Evolutionary conservation across 2,888 invertebrate species (phyloP).

Genomic region (Dyspetes luteomarginatus): DNA sequence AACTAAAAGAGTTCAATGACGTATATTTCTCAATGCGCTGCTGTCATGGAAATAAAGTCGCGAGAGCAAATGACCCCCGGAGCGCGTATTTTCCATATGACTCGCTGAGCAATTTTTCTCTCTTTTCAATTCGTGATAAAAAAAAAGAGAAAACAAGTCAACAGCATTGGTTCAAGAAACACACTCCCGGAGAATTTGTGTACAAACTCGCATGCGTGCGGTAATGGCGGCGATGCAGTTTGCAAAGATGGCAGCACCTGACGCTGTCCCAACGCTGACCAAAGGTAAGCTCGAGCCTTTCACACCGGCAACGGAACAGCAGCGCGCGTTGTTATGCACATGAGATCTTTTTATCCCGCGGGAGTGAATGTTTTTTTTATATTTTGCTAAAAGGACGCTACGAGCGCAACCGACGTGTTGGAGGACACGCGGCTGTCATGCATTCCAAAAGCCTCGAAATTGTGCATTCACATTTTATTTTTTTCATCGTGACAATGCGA

Average conservation of each 20-base stretch:
- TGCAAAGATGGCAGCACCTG: constrained; percentile 23
- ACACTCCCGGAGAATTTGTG: background rate
- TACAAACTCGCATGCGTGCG: background rate
- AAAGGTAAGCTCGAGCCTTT: background rate
- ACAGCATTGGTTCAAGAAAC: too few relatives aligned
- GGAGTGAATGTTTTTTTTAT: background rate
- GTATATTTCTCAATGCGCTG: background rate
- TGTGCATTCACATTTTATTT: background rate
- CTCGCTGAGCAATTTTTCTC: too few relatives aligned
- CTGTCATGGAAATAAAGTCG: background rate
- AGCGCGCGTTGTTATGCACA: background rate
- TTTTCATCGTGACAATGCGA: background rate
- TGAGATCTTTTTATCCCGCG: constrained; percentile 1
- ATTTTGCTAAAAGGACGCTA: constrained; percentile 63
- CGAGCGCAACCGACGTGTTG: constrained; percentile 70
- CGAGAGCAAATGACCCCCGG: background rate
- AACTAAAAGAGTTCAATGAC: background rate
- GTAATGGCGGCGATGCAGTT: background rate
- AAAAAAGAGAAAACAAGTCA: too few relatives aligned
- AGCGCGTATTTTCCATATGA: background rate
- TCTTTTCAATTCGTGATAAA: too few relatives aligned
- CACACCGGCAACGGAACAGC: constrained; percentile 9
- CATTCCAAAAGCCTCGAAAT: constrained; percentile 40
- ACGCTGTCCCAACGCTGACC: background rate
- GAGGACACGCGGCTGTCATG: constrained; percentile 69